Base-by-base conservation (phyloP, 2,888 invertebrate genomes). In the Oscheius sp. region DNA sequence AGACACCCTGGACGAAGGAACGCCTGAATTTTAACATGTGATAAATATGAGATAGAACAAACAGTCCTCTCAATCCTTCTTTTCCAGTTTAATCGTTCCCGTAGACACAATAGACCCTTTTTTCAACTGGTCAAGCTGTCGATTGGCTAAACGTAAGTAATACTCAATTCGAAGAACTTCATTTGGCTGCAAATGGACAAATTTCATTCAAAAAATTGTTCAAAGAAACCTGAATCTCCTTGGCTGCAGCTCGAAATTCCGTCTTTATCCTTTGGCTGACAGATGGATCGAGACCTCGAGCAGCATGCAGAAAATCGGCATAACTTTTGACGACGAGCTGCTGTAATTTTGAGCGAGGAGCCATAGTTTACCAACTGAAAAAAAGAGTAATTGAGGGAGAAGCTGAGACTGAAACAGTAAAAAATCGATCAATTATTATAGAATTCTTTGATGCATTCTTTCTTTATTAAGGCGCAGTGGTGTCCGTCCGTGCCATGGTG, bases 151-250 rank as follows among this genome's bases (percentile, higher is more conserved):
- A 33, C 83, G 78, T 59, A 84, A 73, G 57, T 81, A 74, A 63
- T 82, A 79, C 73, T 84, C 84, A 66, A 84, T 80, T 32, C 80
- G 73, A n/a, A 82, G 63, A 1, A 81, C 60, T 21, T 84, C 78
- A 7, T 70, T 73, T 55, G 77, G 75, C 72, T 78, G 42, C 57
- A 77, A 79, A 32, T 71, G 66, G 1, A 7, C 47, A 35, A 48
- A 50, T n/a, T n/a, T 21, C 11, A n/a, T 35, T n/a, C 11, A 11
- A 48, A 47, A 71, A 32, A 5, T n/a, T 7, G 11, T 1, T n/a
- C 7, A 50, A 50, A 32, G 53, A 29, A 50, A 51, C 73, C 53
- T 62, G 35, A 51, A 73, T 42, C n/a, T 63, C 53, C 33, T 47
- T 78, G 0, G 83, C 79, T 7, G 74, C 77, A 2, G 72, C 78